A percentile compares a stretch with the other conserved stretches of the same genome.
Evolutionary conservation across 2,797 vertebrate genomes (phyloP).

Genomic region (Myiotriccus ornatus): DNA sequence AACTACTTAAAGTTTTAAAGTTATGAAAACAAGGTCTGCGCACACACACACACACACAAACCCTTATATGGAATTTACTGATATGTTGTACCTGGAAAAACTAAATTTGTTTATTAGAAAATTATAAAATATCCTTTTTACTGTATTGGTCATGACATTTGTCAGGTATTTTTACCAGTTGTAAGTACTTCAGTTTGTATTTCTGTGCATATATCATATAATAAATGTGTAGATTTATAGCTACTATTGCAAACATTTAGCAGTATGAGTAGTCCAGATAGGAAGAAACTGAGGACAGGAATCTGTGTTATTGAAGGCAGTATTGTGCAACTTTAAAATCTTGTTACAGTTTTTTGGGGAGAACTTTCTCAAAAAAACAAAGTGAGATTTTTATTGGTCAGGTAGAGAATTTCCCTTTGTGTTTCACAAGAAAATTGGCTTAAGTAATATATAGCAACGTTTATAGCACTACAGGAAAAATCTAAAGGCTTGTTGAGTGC

Average conservation of each 20-base stretch:
- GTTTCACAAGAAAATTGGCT: neutral
- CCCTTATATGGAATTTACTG: neutral
- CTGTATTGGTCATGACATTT: neutral
- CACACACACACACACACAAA: neutral
- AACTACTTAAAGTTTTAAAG: conserved; percentile 80
- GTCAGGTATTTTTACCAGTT: neutral
- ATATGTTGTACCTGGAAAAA: neutral
- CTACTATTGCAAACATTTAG: neutral
- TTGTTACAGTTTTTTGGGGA: neutral
- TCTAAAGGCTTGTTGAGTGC: neutral
- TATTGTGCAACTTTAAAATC: neutral
- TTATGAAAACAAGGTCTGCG: conserved; percentile 52
- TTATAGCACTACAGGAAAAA: neutral
- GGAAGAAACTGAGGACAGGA: neutral
- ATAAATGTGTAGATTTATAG: neutral
- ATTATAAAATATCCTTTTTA: neutral
- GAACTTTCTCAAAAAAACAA: neutral
- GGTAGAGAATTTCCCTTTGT: neutral
- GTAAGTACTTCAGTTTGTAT: neutral
- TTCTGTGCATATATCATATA: neutral
- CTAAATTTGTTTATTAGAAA: neutral
- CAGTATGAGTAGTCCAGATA: too few species aligned
- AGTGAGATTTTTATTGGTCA: neutral
- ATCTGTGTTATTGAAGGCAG: neutral
- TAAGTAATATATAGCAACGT: neutral